Conservation (phyloP, 2,888 invertebrate genomes). For the Tupiocoris notatus region DNA sequence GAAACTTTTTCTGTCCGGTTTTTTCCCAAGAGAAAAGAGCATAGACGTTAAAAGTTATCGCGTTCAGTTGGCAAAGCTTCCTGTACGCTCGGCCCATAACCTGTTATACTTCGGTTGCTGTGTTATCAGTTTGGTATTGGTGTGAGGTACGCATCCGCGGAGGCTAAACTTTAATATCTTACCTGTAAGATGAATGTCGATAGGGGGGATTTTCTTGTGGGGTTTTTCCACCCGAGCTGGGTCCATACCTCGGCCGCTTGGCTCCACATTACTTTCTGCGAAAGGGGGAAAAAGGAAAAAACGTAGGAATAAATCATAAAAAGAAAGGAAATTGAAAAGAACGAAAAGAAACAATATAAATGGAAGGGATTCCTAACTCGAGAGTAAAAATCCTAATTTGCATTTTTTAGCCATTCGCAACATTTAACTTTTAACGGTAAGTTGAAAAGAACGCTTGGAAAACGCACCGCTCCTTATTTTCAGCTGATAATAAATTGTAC, state of each 20-base stretch:
- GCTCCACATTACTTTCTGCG: slow-evolving; percentile 45
- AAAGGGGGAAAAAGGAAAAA: slow-evolving; percentile 14
- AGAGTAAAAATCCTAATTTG: too few species aligned
- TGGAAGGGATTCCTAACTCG: too few species aligned
- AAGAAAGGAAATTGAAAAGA: background rate
- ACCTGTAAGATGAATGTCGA: slow-evolving; percentile 83
- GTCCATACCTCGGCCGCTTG: slow-evolving; percentile 43
- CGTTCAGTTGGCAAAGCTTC: background rate
- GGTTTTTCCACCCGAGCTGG: slow-evolving; percentile 42
- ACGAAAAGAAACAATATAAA: slow-evolving; percentile 18
- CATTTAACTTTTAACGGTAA: too few species aligned
- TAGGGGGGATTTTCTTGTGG: slow-evolving; percentile 68
- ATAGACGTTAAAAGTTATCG: too few species aligned
- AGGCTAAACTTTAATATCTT: slow-evolving; percentile 53
- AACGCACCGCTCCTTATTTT: too few species aligned
- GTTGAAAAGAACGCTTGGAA: too few species aligned
- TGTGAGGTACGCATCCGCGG: background rate
- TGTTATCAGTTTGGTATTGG: too few species aligned
- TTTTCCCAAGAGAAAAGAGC: too few species aligned
- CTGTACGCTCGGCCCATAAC: background rate
- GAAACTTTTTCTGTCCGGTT: too few species aligned
- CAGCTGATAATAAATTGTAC: too few species aligned
- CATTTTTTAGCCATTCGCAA: too few species aligned
- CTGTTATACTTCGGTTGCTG: too few species aligned
- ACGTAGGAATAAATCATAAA: slow-evolving; percentile 23